phyloP scores from a whole-genome alignment of 2,888 invertebrate genomes.

The Arctia plantaginis region DNA sequence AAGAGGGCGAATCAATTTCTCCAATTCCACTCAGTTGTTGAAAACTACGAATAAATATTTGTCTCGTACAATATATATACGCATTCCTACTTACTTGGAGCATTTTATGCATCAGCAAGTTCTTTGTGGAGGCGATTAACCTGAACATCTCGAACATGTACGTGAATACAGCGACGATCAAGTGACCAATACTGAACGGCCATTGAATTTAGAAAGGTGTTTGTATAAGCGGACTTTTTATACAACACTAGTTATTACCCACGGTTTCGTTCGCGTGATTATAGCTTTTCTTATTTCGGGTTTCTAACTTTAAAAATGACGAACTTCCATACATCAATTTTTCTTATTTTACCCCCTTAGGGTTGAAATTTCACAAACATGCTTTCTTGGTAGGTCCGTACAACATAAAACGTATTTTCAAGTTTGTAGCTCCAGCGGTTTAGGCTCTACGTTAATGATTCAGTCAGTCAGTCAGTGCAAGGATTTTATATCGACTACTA shows the following conservation, averaged over 20 bases:
- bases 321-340: not conserved
- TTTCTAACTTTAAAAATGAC: not conserved
- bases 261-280: not conserved
- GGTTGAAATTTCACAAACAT: not conserved
- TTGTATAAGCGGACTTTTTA: no score
- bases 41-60: not conserved
- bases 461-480: no score
- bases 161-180: conserved; percentile 1
- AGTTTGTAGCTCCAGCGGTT: no score
- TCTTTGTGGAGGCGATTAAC: conserved; percentile 40
- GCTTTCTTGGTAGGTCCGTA: no score
- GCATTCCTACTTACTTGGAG: conserved; percentile 49
- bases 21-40: not conserved
- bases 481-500: not conserved
- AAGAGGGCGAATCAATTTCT: not conserved
- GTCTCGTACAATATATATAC: conserved; percentile 29
- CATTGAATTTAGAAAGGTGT: not conserved
- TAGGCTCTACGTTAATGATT: no score
- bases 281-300: no score
- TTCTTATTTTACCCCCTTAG: not conserved
- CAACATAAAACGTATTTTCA: no score
- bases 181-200: not conserved
- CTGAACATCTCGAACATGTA: conserved; percentile 42
- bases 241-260: not conserved
- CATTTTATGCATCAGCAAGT: conserved; percentile 39